Evolutionary conservation across 2,888 invertebrate species (phyloP), one percentile per base, ranked within the genome.

Genomic region (Microctonus brassicae): DNA sequence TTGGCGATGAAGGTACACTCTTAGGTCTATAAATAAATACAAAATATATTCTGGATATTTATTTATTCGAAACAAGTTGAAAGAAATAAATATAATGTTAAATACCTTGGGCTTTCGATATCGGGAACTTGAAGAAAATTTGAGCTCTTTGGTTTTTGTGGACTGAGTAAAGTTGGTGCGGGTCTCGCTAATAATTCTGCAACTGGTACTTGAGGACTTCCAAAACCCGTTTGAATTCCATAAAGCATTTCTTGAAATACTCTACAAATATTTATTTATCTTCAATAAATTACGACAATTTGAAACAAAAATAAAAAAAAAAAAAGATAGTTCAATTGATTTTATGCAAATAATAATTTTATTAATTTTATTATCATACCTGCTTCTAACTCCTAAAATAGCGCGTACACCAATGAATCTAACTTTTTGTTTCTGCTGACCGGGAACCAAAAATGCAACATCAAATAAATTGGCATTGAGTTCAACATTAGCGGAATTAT

Each of bases 221-320:
- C 97, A 84, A 97, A 96, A 65, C 97, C 97, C 0, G 96, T 95
- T 86, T 96, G 96, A 81, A 97, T 97, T 70, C 97, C 97, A 86
- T 97, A 97, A 63, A 97, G 89, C 96, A 97, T 97, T 89, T 97
- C 97, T 90, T 97, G 94, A 86, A 93, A 95, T n/a, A 95, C 94
- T 80, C 95, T 93, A 87, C 0, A 85, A 70, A 60, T 74, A 62
- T 62, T 13, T 60, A 5, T 13, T 10, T 0, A 55, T 57, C 1
- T 24, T 4, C 20, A 42, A 55, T 20, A 29, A 29, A 24, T 20
- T 22, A 24, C 11, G 26, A 34, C 55, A n/a, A 57, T 26, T 7
- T 20, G 6, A 24, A 34, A 33, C 20, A 68, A n/a, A n/a, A n/a
- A n/a, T n/a, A n/a, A 63, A 13, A 17, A 22, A n/a, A n/a, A n/a